Evolutionary conservation across 2,888 invertebrate genomes (phyloP), one percentile per base, ranked within the genome.

Genomic region (Arge pagana): DNA sequence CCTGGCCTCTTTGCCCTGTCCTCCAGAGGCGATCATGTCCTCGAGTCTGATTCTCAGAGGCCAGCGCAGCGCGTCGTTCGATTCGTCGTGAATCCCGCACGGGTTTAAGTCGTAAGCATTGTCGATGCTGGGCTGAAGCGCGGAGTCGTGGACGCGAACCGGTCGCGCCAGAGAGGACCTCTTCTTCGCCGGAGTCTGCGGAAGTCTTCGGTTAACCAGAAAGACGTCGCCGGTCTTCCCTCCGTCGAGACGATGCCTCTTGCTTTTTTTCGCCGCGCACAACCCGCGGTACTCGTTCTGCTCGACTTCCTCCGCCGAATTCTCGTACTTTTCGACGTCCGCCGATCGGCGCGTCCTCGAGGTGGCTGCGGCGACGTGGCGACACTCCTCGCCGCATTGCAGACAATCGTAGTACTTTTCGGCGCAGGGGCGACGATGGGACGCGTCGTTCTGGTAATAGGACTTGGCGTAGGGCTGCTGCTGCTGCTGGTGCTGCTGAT

Each of bases 331-430:
- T 19, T 52, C 48, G n/a, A 52, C 31, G 0, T 3, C 6, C 11
- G 26, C 3, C 24, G 41, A 37, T 13, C 39, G 10, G 7, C 21
- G 36, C 4, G 31, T n/a, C 28, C 18, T 42, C n/a, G n/a, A n/a
- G n/a, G n/a, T n/a, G n/a, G n/a, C n/a, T n/a, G n/a, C n/a, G n/a
- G n/a, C 61, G 11, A 61, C 63, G 59, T 75, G 75, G n/a, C 68
- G 70, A 50, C 75, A 75, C 37, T 71, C 68, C 33, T 75, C 75
- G 40, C 71, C 63, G 58, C 75, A 76, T 31, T 75, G 74, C 33
- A 75, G 56, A 49, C 75, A 75, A 50, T 75, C 75, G 65, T 75
- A 75, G 28, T 74, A 75, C 50, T 69, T 71, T 43, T 75, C 75
- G 36, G 61, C 61, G 52, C 54, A 60, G 40, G 50, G 62, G 8